Base-by-base conservation (phyloP, 2,888 invertebrate species). In the Mechanitis mazaeus region DNA sequence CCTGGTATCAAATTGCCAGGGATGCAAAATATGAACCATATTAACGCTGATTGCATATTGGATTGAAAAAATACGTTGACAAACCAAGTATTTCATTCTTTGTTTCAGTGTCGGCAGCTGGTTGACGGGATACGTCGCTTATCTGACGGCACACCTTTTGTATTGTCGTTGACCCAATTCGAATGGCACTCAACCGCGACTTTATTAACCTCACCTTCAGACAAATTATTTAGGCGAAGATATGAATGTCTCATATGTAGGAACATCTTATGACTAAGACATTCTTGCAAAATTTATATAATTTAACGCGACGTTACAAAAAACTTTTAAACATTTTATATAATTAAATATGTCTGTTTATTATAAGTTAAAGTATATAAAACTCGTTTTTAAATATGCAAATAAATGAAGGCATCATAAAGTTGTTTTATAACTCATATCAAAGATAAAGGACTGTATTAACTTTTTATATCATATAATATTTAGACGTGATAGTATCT, bases 101-200 rank as follows among this genome's bases (percentile, higher is more conserved):
- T 88, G 85, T 87, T 87, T 85, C 75, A 77, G 81, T 77, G 75
- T 78, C 79, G 83, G 80, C 84, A 83, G 84, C 82, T 82, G 85
- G 83, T 79, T 83, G 82, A 78, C 83, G 85, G 85, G 80, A 83
- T 84, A 83, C 80, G 82, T 79, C 81, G 85, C 84, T 87, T 88
- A 87, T 88, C 85, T 83, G 81, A 80, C 81, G 84, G 83, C 86
- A 80, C 88, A 88, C 90, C 89, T 89, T 87, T 89, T 86, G 86
- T 79, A 83, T 67, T 66, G 84, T 85, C 85, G 84, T 84, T 88
- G 89, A 88, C 89, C 90, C 80, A 88, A 79, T 88, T 89, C 81
- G 78, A 82, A 81, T 81, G 81, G 75, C 80, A 75, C 83, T 84
- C 80, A 76, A 77, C 79, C 77, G 77, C 73, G 71, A 77, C 77